Evolutionary conservation across 1,140 invertebrate species (phyloP).

Genomic region (Lasioglossum baleicum): DNA sequence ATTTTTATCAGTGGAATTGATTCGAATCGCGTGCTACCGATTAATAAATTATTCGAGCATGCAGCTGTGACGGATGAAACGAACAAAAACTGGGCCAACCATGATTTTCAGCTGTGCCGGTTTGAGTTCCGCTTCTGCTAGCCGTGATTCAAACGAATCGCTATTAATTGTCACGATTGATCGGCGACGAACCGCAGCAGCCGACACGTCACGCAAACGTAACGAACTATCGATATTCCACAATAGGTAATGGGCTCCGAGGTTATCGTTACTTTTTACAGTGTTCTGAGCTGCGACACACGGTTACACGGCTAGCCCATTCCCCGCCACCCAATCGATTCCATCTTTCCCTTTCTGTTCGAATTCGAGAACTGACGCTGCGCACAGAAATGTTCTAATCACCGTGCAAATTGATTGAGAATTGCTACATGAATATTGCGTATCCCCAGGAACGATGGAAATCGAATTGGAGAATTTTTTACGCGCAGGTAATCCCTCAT

Average conservation of each 20-base stretch:
- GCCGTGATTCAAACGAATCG: constrained; percentile 50
- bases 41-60: constrained; percentile 41
- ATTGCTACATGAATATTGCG: no score
- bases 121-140: constrained; percentile 17
- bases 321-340: neutral
- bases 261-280: constrained; percentile 28
- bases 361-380: neutral
- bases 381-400: no score
- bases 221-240: constrained; percentile 48
- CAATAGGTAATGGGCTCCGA: constrained; percentile 23
- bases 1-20: no score
- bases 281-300: neutral
- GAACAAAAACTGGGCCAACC: constrained; percentile 48
- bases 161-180: constrained; percentile 62
- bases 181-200: constrained; percentile 47
- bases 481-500: no score
- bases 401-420: no score
- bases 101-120: constrained; percentile 48
- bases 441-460: no score
- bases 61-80: neutral
- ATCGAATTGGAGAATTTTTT: no score
- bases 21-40: neutral
- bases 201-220: constrained; percentile 35
- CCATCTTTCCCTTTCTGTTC: neutral
- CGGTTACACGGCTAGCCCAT: neutral